Base-by-base conservation (phyloP, 2,888 invertebrate species). In the Ormyrus labotus region DNA sequence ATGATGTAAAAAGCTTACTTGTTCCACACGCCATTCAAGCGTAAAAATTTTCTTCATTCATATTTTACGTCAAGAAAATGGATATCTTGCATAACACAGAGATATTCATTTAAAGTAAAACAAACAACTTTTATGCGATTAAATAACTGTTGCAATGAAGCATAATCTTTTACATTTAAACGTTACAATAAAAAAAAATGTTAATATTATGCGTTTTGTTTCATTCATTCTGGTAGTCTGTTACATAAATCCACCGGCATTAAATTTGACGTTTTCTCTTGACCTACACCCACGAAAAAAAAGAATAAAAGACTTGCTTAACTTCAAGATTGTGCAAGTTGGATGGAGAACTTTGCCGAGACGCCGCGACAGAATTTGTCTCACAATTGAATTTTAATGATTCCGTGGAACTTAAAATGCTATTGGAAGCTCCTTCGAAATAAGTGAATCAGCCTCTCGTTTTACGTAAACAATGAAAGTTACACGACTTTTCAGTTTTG, bases 341-440 rank as follows among this genome's bases (percentile, higher is more conserved):
- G 11, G n/a, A 34, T n/a, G 13, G 3, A 60, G 51, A 60, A 50
- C 19, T 72, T 63, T 45, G 6, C 50, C 10, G 19, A 51, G 34
- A 57, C n/a, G 7, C 47, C 19, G 1, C 19, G 67, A 13, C 10
- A 48, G 60, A 47, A 61, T 68, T 53, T 71, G 51, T 63, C 51
- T 55, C 19, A n/a, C 45, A 13, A 53, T 76, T 76, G 68, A 69
- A 76, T 76, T 67, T 69, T 55, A 76, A 76, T 76, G 53, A 73
- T 19, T 13, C 11, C n/a, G 13, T 53, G 45, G 65, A 64, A 64
- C 50, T 60, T 58, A 19, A 45, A 51, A 75, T 13, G 64, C 13
- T 34, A 70, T 6, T 47, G 6, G 4, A 51, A 51, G 58, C 60
- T 60, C 11, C 53, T 11, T 45, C 45, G 9, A 53, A 55, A 55